A percentile compares a stretch with the other conserved stretches of the same genome.
These are phyloP conservation scores for Vombatus ursinus DNA, from an alignment of 2,113 vertebrate genomes.

Conservation along the genomic window DNA sequence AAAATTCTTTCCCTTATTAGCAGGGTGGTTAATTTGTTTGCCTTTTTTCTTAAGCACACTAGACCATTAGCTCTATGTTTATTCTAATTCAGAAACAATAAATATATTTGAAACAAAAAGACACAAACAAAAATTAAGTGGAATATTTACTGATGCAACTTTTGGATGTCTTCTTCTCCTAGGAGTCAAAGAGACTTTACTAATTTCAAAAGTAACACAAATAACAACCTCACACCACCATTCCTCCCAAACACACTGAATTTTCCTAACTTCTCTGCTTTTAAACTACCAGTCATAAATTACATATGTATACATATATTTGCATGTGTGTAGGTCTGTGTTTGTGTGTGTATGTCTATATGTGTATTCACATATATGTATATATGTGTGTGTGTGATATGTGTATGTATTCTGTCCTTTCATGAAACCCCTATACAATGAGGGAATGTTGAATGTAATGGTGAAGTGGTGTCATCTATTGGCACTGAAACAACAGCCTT, in stretches of 20 bases:
- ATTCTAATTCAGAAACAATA: neutral
- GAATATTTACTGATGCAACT: neutral
- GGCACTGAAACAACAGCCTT: constrained; percentile 1
- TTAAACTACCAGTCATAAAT: neutral
- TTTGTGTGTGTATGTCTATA: neutral
- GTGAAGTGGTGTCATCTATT: constrained; percentile 17
- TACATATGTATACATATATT: no score
- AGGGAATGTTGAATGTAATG: constrained; percentile 29
- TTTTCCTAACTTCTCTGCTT: neutral
- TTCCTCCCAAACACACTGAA: neutral
- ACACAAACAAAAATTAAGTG: neutral
- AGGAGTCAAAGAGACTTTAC: neutral
- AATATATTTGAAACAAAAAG: neutral
- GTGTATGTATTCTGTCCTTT: neutral
- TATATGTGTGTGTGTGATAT: no score
- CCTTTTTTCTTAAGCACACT: neutral
- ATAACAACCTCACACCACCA: neutral
- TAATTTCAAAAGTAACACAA: neutral
- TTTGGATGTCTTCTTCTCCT: neutral
- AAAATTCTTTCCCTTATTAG: neutral
- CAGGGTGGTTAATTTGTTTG: neutral
- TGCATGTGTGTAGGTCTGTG: no score
- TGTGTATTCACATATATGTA: no score
- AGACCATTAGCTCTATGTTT: neutral
- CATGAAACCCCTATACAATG: constrained; percentile 33